Evolutionary conservation across 2,113 vertebrate genomes (phyloP), one percentile per base, ranked within the genome.

Genomic region (Copsychus sechellarum): DNA sequence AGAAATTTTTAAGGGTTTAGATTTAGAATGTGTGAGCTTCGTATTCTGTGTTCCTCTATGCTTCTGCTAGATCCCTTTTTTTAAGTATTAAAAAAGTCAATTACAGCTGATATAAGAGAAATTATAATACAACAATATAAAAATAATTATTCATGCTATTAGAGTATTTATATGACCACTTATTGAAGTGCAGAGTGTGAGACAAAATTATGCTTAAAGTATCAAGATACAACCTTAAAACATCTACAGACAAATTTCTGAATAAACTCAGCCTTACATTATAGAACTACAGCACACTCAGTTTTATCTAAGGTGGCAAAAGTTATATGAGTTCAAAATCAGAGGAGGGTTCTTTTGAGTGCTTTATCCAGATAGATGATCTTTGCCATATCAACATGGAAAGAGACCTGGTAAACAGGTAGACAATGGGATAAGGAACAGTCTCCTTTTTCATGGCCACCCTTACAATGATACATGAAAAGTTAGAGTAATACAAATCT

Each of bases 1-100:
- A 96, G 86, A 95, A 94, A 78, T 88, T 5, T 92, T 89, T 93
- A 74, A 4, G 23, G 9, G 24, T 62, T 36, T 86, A 74, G 42
- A 81, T 84, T 74, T 90, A 92, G 56, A 82, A 92, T 34, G 16
- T 57, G 23, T 40, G 53, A 74, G 38, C 36, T 89, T 90, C 23
- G 1, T 88, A 12, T 71, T 88, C 50, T 65, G 2, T 34, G 29
- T 42, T 50, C 48, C n/a, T n/a, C 34, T 67, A 16, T 80, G 43
- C 22, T 92, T 90, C n/a, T 48, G 47, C 24, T 23, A 86, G 14
- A 6, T 82, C 20, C 22, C 28, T 48, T 88, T 85, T 85, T 54
- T 92, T 14, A 66, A 51, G 33, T 23, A 12, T 38, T n/a, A 51
- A 79, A 81, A 20, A n/a, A 13, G 5, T 33, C 12, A 86, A 2